Evolutionary conservation across 1,140 invertebrate species (phyloP), one percentile per base, ranked within the genome.

Genomic region (Chelonus insularis): DNA sequence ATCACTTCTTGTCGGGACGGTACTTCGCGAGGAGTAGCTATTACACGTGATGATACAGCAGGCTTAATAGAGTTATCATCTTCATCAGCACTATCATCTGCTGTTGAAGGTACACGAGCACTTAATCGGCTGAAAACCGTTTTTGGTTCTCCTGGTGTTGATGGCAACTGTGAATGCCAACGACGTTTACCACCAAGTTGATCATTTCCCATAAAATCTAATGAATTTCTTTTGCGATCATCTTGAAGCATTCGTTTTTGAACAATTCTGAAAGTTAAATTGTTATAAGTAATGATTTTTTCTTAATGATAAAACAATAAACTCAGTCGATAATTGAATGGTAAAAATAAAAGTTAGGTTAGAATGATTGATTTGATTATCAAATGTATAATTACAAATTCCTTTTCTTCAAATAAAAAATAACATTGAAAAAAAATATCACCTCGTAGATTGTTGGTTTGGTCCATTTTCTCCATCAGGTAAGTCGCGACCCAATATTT

Each of bases 1-100:
- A 94, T 84, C 29, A 89, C 88, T 75, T 92, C 90, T 73, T 90
- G 87, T 23, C 91, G 80, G 25, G 89, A 90, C 45, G 88, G 87
- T 45, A 88, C 68, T 75, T 89, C 87, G 66, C 83, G 77, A 32
- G 86, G 83, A 29, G 87, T 87, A 14, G 87, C 85, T 60, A 88
- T 86, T 36, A 87, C 84, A 72, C 86, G 83, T 7, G 83, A 84
- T 11, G 81, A 79, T 41, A 84, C 78, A 25, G 79, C 80, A 50
- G 82, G 82, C 79, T 83, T 79, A 25, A 73, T 60, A 63, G 74
- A 64, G 60, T 70, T 74, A 57, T 83, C 82, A 59, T 82, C 79
- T 64, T 81, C 76, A 62, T 83, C 80, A 8, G 78, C 83, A 64
- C 78, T 81, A 14, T 82, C 79, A 63, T 82, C 79, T 16, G 74